Evolutionary conservation across 2,113 vertebrate species (phyloP), one percentile per base, ranked within the genome.

Genomic region (Labrus mixtus): DNA sequence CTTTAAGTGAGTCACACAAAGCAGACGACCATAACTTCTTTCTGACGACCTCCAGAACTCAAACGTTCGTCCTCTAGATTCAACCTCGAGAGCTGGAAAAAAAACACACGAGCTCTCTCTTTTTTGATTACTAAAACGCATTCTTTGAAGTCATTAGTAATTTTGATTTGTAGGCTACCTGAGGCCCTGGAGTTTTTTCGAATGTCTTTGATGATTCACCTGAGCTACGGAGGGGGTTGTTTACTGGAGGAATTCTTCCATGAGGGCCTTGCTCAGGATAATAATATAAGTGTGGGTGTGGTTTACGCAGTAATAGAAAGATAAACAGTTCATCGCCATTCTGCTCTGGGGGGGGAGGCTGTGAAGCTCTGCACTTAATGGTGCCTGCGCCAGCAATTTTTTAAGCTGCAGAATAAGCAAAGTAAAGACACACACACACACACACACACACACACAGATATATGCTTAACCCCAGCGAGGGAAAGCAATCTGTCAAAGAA

Each of bases 1-100:
- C 83, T 87, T 66, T 15, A 69, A 69, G 78, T 87, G 82, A 85
- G 73, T 81, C 41, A 1, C 77, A 87, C 84, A 85, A 91, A 83
- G 75, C 59, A 7, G 56, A 53, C 56, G 16, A 9, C 46, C 69
- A n/a, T 62, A 72, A 85, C 69, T 75, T 79, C 77, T 57, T 57
- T 69, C 2, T 57, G 76, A 78, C 59, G 10, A 48, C 16, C 36
- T 6, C 1, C 76, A 16, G 41, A 37, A 22, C 71, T 64, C 46
- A 10, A 62, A 70, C 23, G 76, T 48, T 46, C 60, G 61, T 73
- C 66, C 43, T 70, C 19, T 0, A 71, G 75, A 78, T 83, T 43
- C 43, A 67, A 69, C 25, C 25, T 1, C 19, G 17, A 48, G 33
- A 37, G 10, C 55, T 46, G 37, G 55, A 68, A 67, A 58, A n/a